phyloP scores from a whole-genome alignment of 2,888 invertebrate species.

The Chymomyza fuscimana region DNA sequence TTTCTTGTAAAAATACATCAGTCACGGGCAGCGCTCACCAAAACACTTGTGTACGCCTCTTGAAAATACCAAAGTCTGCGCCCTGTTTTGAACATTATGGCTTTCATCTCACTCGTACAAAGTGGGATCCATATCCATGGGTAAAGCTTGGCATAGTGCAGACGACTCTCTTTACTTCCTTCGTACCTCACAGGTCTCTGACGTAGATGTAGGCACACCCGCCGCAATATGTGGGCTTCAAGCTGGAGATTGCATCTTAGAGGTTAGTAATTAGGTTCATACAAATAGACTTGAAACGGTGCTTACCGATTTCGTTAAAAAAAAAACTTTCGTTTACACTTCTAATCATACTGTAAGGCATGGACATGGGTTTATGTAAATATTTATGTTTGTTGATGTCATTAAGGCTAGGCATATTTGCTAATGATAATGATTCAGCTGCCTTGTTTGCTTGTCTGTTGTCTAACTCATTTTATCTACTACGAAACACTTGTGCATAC shows the following conservation, averaged over 20 bases:
- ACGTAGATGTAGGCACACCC: slow-evolving; percentile 83
- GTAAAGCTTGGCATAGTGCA: slow-evolving; percentile 75
- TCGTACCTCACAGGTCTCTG: slow-evolving; percentile 81
- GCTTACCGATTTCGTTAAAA: slow-evolving; percentile 11
- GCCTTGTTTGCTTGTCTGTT: not conserved
- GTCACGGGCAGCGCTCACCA: slow-evolving; percentile 24
- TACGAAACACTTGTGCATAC: slow-evolving; percentile 10
- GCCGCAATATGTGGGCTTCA: slow-evolving; percentile 84
- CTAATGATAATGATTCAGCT: slow-evolving; percentile 15
- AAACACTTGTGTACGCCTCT: slow-evolving; percentile 63
- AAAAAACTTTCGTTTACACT: not conserved
- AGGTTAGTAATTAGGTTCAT: slow-evolving; percentile 81
- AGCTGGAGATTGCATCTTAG: slow-evolving; percentile 87
- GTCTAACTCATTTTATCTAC: not conserved
- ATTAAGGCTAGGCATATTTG: slow-evolving; percentile 2
- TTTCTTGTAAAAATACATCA: not conserved
- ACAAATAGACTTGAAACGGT: not conserved
- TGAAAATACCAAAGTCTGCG: slow-evolving; percentile 83
- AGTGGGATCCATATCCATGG: slow-evolving; percentile 92
- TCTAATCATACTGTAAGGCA: not conserved
- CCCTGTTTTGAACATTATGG: slow-evolving; percentile 82
- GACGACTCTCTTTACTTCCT: not conserved
- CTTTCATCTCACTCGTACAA: slow-evolving; percentile 86
- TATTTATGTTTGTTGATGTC: not conserved
- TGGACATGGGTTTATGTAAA: not conserved